Conservation (phyloP, 2,797 vertebrate genomes). For the Cyclopterus lumpus region DNA sequence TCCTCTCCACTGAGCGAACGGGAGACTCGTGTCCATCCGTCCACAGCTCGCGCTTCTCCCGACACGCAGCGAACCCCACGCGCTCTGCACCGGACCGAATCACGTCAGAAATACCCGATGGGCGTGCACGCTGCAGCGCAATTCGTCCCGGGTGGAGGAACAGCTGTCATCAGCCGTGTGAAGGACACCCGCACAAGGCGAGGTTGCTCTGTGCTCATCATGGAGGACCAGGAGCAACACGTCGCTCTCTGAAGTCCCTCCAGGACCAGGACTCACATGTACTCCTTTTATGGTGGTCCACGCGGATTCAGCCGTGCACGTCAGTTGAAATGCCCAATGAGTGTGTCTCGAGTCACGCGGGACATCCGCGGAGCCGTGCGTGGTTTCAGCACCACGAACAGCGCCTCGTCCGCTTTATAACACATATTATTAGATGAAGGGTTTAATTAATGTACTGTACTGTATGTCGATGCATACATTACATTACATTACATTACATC, state of each 20-base stretch:
- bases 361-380: neutral
- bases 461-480: no score
- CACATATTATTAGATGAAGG: no score
- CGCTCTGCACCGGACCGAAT: neutral
- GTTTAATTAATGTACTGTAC: no score
- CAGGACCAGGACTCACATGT: neutral
- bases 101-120: neutral
- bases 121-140: neutral
- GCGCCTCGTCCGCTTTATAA: constrained; percentile 36
- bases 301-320: neutral
- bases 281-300: neutral
- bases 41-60: constrained; percentile 3
- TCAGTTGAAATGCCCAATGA: neutral
- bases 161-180: no score
- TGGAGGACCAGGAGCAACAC: neutral
- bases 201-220: neutral
- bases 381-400: constrained; percentile 71
- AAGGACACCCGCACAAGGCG: constrained; percentile 6
- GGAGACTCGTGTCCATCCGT: constrained; percentile 54
- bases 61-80: neutral
- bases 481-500: no score
- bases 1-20: constrained; percentile 42
- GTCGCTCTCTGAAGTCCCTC: neutral
- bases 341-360: constrained; percentile 15
- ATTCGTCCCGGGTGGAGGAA: no score